Evolutionary conservation across 35 echinoderm and acorn worm genomes (phyloP).

Genomic region (Amphiura filiformis): DNA sequence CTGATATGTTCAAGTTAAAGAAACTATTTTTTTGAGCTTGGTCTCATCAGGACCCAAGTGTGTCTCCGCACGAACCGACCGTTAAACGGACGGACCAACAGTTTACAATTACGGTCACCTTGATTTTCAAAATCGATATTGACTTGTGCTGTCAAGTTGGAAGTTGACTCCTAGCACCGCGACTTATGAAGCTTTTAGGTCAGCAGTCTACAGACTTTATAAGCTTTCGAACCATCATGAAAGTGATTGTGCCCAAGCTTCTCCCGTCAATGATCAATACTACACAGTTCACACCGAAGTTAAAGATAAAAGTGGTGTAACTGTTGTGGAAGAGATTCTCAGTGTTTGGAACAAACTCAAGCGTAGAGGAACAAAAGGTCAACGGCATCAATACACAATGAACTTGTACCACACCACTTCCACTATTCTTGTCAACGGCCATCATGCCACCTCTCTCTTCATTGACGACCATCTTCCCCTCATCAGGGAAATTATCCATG

Average conservation of each 20-base stretch:
- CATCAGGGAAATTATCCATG: not conserved
- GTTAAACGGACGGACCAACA: too few relatives aligned
- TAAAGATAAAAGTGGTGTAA: not conserved
- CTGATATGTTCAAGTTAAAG: too few relatives aligned
- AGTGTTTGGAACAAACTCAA: not conserved
- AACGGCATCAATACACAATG: not conserved
- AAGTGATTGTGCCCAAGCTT: not conserved
- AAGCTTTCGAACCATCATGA: not conserved
- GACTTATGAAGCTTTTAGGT: not conserved
- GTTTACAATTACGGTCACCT: too few relatives aligned
- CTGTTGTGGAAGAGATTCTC: not conserved
- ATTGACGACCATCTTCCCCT: not conserved
- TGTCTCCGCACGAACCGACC: too few relatives aligned
- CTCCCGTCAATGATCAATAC: not conserved
- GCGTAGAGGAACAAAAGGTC: not conserved
- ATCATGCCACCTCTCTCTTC: not conserved
- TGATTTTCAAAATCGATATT: too few relatives aligned
- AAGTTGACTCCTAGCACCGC: not conserved
- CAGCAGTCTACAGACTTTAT: not conserved
- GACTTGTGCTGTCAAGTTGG: too few relatives aligned
- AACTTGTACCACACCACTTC: not conserved
- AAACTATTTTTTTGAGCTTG: too few relatives aligned
- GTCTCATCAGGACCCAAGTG: too few relatives aligned
- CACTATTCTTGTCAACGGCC: not conserved
- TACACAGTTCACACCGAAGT: not conserved